Evolutionary conservation across 30 jellyfish, hydroid and myxozoan genomes (phyloP).

Genomic region (Aurelia sp.): DNA sequence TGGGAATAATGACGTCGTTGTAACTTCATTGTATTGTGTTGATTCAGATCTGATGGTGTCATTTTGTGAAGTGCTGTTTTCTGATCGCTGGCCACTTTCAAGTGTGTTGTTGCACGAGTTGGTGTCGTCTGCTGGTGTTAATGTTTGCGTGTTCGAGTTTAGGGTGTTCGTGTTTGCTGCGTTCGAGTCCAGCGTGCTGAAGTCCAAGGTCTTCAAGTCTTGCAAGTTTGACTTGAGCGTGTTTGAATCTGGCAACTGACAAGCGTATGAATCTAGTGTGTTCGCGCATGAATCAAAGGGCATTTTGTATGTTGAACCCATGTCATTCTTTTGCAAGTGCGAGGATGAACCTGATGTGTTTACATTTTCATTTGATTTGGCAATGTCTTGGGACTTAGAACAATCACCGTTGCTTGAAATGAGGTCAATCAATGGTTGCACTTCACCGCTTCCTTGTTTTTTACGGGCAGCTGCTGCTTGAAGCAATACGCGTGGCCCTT

Average conservation of each 20-base stretch:
- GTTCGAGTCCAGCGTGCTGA: no score
- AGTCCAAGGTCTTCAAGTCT: background rate
- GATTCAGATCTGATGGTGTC: background rate
- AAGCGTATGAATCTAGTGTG: conserved; percentile 46
- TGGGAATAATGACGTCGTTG: conserved; percentile 27
- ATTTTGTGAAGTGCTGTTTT: background rate
- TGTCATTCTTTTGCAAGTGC: background rate
- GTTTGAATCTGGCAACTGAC: conserved; percentile 3
- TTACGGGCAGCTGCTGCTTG: conserved; percentile 48
- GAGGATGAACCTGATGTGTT: background rate
- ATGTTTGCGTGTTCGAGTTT: background rate
- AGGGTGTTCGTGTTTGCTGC: background rate
- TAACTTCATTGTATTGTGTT: background rate
- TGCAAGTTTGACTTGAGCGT: background rate
- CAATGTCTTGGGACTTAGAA: conserved; percentile 16
- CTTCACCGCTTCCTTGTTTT: conserved; percentile 31
- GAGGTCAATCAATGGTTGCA: conserved; percentile 29
- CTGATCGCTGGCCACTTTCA: background rate
- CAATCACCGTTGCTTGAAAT: conserved; percentile 42
- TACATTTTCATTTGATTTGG: background rate
- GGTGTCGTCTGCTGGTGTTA: background rate
- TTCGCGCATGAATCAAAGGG: conserved; percentile 25
- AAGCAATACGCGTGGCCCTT: conserved; percentile 28
- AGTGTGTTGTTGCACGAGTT: background rate
- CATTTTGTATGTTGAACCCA: conserved; percentile 53